A percentile compares a stretch with the other conserved stretches of the same genome.
Evolutionary conservation across 2,888 invertebrate species (phyloP).

Genomic region (Pyrochroa serraticornis): DNA sequence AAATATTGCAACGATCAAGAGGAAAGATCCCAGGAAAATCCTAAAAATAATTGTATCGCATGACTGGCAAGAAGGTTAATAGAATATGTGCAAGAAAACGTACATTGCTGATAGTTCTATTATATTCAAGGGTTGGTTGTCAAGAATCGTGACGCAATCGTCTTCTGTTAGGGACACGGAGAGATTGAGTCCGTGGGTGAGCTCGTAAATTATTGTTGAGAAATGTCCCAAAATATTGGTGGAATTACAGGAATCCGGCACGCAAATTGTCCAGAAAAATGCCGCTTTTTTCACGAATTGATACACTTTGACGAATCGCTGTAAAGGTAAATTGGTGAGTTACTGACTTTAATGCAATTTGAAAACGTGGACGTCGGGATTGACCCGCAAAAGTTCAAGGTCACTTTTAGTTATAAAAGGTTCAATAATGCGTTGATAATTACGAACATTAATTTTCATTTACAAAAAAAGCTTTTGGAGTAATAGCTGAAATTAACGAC

Average conservation of each 20-base stretch:
- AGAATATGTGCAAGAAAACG: neutral
- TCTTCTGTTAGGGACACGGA: conserved; percentile 39
- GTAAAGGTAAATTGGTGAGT: conserved; percentile 7
- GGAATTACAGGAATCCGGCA: conserved; percentile 55
- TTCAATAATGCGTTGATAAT: no score
- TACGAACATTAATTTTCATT: no score
- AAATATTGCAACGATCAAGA: conserved; percentile 13
- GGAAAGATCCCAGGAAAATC: conserved; percentile 1
- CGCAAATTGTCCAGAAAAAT: conserved; percentile 54
- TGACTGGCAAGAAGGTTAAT: neutral
- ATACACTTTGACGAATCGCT: conserved; percentile 40
- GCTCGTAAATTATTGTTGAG: conserved; percentile 37
- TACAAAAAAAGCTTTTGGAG: no score
- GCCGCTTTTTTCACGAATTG: conserved; percentile 38
- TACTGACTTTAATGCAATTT: neutral
- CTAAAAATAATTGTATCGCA: neutral
- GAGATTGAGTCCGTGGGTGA: conserved; percentile 47
- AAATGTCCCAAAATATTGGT: conserved; percentile 49
- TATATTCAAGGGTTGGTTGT: conserved; percentile 30
- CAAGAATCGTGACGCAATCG: conserved; percentile 41
- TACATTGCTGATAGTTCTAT: conserved; percentile 33
- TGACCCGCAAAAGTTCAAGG: neutral
- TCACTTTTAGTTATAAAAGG: no score
- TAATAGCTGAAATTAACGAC: no score
- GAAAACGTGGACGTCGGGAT: neutral